phyloP scores from a whole-genome alignment of 2,797 vertebrate genomes.

The Syngnathus acus region DNA sequence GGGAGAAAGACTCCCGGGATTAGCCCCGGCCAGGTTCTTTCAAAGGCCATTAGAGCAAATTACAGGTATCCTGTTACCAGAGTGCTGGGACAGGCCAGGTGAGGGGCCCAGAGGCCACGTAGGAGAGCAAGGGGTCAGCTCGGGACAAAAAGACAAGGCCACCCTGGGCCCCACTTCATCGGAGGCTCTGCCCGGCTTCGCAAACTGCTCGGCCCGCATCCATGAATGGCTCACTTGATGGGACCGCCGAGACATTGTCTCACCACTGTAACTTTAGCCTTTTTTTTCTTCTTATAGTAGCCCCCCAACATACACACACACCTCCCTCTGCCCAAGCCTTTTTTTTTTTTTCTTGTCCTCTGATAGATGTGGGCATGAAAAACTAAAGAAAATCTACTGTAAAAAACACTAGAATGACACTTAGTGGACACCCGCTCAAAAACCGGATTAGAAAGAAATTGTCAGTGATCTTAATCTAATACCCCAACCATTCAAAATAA shows the following conservation, averaged over 20 bases:
- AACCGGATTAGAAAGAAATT: neutral
- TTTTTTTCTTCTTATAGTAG: conserved; percentile 41
- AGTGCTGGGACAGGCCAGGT: conserved; percentile 71
- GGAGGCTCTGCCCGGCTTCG: conserved; percentile 62
- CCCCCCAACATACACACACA: conserved; percentile 18
- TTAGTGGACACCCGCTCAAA: neutral
- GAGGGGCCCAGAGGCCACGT: conserved; percentile 73
- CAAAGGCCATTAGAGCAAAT: conserved; percentile 81
- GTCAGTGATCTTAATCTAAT: neutral
- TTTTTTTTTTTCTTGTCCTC: conserved; percentile 39
- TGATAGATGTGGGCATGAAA: conserved; percentile 40
- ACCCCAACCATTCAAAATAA: neutral
- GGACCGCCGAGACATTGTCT: conserved; percentile 71
- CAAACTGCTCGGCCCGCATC: conserved; percentile 55
- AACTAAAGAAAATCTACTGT: conserved; percentile 19
- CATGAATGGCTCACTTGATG: conserved; percentile 74
- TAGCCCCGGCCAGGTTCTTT: conserved; percentile 73
- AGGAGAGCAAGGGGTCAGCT: conserved; percentile 73
- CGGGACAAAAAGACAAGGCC: conserved; percentile 73
- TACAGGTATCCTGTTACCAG: conserved; percentile 78
- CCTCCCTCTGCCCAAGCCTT: conserved; percentile 28
- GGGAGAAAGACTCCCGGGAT: conserved; percentile 75
- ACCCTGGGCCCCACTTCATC: conserved; percentile 64
- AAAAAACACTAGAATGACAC: conserved; percentile 18
- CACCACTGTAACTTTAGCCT: conserved; percentile 67